These are phyloP conservation scores for Glyphotaelius pellucidus DNA, from an alignment of 2,888 invertebrate species.

Conservation along the genomic window DNA sequence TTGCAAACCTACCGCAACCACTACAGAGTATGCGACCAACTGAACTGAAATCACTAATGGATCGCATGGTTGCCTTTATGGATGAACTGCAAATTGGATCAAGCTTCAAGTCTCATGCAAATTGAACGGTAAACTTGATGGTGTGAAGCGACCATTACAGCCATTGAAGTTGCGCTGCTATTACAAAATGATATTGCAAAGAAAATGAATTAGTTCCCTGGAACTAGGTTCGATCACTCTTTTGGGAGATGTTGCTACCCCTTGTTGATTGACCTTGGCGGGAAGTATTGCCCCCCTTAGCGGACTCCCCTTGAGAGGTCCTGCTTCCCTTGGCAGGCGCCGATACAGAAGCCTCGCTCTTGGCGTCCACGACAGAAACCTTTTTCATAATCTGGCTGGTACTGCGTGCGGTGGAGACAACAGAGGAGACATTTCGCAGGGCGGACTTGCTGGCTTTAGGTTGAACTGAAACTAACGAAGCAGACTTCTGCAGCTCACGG, in stretches of 20 bases:
- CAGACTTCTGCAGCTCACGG: conserved; percentile 13
- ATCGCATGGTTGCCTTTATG: too few relatives aligned
- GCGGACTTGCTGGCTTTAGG: neutral
- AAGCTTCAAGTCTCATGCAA: too few relatives aligned
- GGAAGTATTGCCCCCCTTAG: neutral
- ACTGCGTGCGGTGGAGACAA: neutral
- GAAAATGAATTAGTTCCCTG: neutral
- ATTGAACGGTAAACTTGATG: too few relatives aligned
- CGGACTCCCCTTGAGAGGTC: neutral
- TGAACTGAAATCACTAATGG: too few relatives aligned
- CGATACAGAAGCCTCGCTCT: conserved; percentile 2
- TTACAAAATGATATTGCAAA: neutral
- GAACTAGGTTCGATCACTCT: neutral
- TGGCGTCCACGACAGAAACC: conserved; percentile 6
- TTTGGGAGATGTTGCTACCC: neutral
- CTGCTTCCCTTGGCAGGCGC: conserved; percentile 13
- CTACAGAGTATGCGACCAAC: too few relatives aligned
- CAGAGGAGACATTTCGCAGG: neutral
- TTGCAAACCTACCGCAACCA: too few relatives aligned
- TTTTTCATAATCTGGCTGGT: conserved; percentile 5
- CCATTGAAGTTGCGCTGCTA: neutral
- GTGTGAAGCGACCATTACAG: too few relatives aligned
- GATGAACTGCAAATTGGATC: neutral
- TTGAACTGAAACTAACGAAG: neutral
- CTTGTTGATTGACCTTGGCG: too few relatives aligned